Evolutionary conservation across 2,113 vertebrate species (phyloP), one percentile per base, ranked within the genome.

Genomic region (Pycnonotus jocosus): DNA sequence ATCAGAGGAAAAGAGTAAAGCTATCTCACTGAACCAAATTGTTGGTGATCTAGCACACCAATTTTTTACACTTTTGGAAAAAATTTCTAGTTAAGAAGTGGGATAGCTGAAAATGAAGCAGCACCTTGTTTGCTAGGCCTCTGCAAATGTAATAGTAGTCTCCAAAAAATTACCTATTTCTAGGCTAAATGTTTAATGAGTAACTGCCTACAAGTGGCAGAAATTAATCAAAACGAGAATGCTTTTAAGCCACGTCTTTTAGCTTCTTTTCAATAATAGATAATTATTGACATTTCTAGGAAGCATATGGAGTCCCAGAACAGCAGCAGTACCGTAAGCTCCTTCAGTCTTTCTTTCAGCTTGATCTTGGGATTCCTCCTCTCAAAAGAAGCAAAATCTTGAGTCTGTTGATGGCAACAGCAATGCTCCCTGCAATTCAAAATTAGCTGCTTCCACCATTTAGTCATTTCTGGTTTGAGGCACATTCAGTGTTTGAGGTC

Each of bases 211-310:
- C n/a, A 60, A 90, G 76, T 83, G 68, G 61, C 56, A 71, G 86
- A 92, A 95, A 73, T 74, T 86, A 93, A 83, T 92, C 56, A 81
- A 94, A 81, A 68, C 60, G 22, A 81, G 64, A 83, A 73, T 88
- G 76, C 88, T 94, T 94, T 92, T 70, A 90, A 90, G 68, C 54
- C 45, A 31, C 1, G 0, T 48, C 58, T 83, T 80, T 62, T 70
- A n/a, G 30, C 47, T 77, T n/a, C 40, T 88, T 92, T 88, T 94
- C 88, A 90, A 62, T 83, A 86, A 77, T 73, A 81, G 60, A 70
- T 78, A 93, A 70, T 83, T 83, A 90, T 58, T 86, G 79, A 73
- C 76, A 70, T 88, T 88, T 90, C 68, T 86, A 58, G 88, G 90
- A 93, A 93, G 80, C 23, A 33, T 33, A 30, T 28, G 37, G 33